A percentile compares a stretch with the other conserved stretches of the same genome.
Conservation (phyloP, 2,888 invertebrate species). For the Argynnis bischoffii region DNA sequence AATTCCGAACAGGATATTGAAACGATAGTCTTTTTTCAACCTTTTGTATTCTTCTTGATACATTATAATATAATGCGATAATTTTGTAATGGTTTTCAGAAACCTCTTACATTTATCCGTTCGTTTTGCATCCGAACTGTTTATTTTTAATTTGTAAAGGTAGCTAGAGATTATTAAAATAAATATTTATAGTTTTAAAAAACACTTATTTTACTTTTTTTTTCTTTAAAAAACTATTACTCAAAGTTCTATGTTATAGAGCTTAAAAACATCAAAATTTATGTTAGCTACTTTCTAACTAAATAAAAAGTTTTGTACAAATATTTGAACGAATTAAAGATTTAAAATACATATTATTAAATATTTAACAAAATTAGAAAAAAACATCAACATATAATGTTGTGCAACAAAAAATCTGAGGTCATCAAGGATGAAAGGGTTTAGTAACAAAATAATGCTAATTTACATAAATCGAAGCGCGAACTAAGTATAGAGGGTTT, state of each 20-base stretch:
- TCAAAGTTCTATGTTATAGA: too few relatives aligned
- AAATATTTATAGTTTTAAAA: too few relatives aligned
- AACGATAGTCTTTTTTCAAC: conserved; percentile 60
- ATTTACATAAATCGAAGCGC: conserved; percentile 74
- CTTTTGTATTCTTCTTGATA: conserved; percentile 55
- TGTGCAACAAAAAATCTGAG: conserved; percentile 38
- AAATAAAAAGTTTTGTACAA: too few relatives aligned
- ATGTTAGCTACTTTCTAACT: too few relatives aligned
- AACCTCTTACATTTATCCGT: too few relatives aligned
- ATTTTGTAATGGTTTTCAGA: background rate
- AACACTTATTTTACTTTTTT: too few relatives aligned
- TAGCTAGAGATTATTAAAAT: too few relatives aligned
- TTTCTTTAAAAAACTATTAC: too few relatives aligned
- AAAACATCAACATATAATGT: conserved; percentile 31
- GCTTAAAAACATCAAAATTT: too few relatives aligned
- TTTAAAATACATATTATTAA: background rate
- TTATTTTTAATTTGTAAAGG: too few relatives aligned
- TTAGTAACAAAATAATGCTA: conserved; percentile 57
- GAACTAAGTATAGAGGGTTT: conserved; percentile 71
- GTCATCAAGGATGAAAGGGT: conserved; percentile 49
- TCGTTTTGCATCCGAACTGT: too few relatives aligned
- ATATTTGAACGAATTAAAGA: too few relatives aligned
- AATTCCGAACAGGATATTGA: conserved; percentile 76
- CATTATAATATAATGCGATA: background rate
- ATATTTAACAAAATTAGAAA: conserved; percentile 7